Evolutionary conservation across 2,113 vertebrate genomes (phyloP).

Genomic region (Pseudopipra pipra): DNA sequence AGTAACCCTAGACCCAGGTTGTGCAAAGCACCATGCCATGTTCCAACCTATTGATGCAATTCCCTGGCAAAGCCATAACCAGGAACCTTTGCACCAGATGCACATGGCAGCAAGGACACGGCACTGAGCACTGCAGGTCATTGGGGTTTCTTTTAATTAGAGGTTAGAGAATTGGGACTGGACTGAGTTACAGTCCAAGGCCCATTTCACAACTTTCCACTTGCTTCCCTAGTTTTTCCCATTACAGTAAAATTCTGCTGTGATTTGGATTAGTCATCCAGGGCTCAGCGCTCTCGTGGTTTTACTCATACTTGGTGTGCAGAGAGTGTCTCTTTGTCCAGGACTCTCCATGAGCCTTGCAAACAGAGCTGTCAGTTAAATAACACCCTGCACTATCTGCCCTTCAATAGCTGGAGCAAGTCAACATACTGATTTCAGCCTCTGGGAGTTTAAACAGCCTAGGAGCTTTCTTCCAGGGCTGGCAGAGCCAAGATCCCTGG

Average conservation of each 20-base stretch:
- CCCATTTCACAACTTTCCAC: constrained; percentile 64
- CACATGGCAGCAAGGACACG: neutral
- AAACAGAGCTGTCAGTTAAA: neutral
- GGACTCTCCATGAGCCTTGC: neutral
- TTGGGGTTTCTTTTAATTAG: constrained; percentile 32
- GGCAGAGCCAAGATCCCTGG: neutral
- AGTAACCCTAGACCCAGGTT: constrained; percentile 17
- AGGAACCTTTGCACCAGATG: constrained; percentile 31
- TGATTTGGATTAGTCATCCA: constrained; percentile 42
- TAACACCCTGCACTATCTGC: neutral
- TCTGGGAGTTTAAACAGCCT: neutral
- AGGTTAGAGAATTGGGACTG: constrained; percentile 23
- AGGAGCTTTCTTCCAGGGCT: neutral
- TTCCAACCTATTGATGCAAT: constrained; percentile 25
- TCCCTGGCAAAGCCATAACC: neutral
- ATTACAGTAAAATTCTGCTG: constrained; percentile 51
- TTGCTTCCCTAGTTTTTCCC: constrained; percentile 61
- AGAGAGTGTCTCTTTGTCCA: neutral
- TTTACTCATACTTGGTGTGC: constrained; percentile 39
- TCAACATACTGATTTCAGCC: neutral
- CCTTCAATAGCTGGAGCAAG: neutral
- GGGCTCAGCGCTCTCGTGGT: neutral
- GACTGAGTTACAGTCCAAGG: neutral
- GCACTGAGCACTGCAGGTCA: neutral
- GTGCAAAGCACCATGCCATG: neutral